A percentile compares a stretch with the other conserved stretches of the same genome.
phyloP scores from a whole-genome alignment of 1,140 invertebrate species.

The Aphelenchoides besseyi region DNA sequence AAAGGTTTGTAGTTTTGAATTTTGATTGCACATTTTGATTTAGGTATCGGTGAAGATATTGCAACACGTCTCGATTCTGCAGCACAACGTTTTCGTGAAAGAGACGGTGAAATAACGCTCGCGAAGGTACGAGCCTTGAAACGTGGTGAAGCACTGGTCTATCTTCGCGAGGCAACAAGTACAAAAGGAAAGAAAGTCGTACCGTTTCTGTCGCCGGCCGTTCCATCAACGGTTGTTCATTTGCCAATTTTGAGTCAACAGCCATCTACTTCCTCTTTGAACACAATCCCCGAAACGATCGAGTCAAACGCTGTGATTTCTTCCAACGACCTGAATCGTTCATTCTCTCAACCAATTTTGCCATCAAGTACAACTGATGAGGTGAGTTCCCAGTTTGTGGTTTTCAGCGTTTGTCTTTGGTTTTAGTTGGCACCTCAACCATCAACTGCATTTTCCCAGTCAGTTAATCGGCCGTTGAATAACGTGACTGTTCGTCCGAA shows the following conservation, averaged over 20 bases:
- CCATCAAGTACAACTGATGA: neutral
- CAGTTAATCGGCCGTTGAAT: neutral
- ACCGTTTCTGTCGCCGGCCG: conserved; percentile 37
- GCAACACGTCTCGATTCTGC: conserved; percentile 49
- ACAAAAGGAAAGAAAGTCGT: conserved; percentile 33
- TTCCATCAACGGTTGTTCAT: neutral
- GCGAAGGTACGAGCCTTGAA: conserved; percentile 38
- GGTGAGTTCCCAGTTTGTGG: neutral
- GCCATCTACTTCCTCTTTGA: conserved; percentile 18
- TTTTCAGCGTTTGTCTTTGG: neutral
- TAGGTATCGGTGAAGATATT: conserved; percentile 57
- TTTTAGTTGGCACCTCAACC: neutral
- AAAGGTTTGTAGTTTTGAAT: conserved; percentile 25
- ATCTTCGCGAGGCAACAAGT: conserved; percentile 38
- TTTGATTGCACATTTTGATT: conserved; percentile 12
- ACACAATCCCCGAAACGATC: neutral
- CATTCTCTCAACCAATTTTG: conserved; percentile 28
- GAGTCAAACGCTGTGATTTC: neutral
- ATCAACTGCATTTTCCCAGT: neutral
- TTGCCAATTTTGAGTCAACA: neutral
- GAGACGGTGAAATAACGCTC: conserved; percentile 13
- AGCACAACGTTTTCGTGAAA: conserved; percentile 38
- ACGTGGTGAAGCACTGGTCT: conserved; percentile 41
- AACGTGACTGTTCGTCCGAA: neutral
- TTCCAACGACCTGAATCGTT: conserved; percentile 14